phyloP scores from a whole-genome alignment of 2,797 vertebrate genomes.

The Gadopsis bispinosus region DNA sequence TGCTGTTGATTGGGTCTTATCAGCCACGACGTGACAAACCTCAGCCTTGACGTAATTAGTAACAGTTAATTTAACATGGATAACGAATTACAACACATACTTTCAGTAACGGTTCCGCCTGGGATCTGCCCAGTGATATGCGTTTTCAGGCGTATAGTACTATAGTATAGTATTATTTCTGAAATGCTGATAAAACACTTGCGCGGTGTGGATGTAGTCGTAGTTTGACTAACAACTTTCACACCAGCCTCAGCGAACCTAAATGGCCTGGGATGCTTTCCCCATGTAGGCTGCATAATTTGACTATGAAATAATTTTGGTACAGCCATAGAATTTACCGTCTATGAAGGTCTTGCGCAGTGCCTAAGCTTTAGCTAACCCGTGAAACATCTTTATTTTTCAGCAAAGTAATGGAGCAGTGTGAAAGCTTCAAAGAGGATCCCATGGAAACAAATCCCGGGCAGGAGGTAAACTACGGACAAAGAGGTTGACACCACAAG shows the following conservation, averaged over 20 bases:
- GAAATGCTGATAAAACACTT: too few species aligned
- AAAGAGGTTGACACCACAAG: slow-evolving; percentile 67
- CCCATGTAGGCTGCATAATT: not conserved
- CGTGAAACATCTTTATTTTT: slow-evolving; percentile 27
- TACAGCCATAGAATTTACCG: not conserved
- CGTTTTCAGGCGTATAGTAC: too few species aligned
- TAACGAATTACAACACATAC: too few species aligned
- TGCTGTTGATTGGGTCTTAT: too few species aligned
- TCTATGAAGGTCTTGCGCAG: not conserved
- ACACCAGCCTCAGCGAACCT: not conserved
- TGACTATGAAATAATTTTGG: not conserved
- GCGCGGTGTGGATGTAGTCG: too few species aligned
- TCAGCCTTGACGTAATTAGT: too few species aligned
- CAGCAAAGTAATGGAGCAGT: slow-evolving; percentile 97
- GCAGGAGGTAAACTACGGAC: slow-evolving; percentile 86
- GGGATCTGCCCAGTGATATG: too few species aligned
- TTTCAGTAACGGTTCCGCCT: too few species aligned
- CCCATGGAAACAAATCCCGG: slow-evolving; percentile 93
- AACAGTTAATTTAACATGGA: too few species aligned
- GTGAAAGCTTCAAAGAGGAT: slow-evolving; percentile 95
- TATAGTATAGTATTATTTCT: too few species aligned
- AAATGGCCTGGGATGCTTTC: too few species aligned
- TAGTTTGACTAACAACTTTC: not conserved
- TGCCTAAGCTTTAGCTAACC: not conserved
- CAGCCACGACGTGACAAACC: too few species aligned